Conservation (phyloP, 2,888 invertebrate species). For the Athalia cordata region DNA sequence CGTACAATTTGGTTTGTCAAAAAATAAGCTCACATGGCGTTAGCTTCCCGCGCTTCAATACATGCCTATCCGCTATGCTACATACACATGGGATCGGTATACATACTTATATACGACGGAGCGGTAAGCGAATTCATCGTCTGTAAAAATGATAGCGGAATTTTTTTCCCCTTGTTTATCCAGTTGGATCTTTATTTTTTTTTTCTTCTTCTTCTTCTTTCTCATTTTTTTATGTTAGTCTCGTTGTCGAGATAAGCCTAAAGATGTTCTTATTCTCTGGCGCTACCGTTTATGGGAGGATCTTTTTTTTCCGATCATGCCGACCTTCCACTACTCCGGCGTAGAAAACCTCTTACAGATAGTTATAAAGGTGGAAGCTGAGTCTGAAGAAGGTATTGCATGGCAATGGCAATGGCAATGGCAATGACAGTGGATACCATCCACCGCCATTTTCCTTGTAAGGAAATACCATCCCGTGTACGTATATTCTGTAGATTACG, state of each 20-base stretch:
- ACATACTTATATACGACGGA: too few species aligned
- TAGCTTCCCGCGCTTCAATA: not conserved
- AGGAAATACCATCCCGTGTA: slow-evolving; percentile 13
- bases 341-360: not conserved
- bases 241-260: not conserved
- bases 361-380: not conserved
- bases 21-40: too few species aligned
- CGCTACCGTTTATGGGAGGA: slow-evolving; percentile 27
- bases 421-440: slow-evolving; percentile 1
- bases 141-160: slow-evolving; percentile 18
- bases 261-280: not conserved
- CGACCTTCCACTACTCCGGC: slow-evolving; percentile 2
- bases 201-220: slow-evolving; percentile 1
- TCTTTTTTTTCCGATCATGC: not conserved
- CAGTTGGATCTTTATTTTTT: slow-evolving; percentile 13
- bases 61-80: not conserved
- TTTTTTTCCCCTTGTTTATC: not conserved
- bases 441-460: slow-evolving; percentile 31
- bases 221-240: slow-evolving; percentile 4
- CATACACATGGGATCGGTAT: too few species aligned
- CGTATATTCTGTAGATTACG: not conserved
- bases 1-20: too few species aligned
- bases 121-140: not conserved
- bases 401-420: not conserved
- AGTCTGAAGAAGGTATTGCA: slow-evolving; percentile 8